Evolutionary conservation across 2,113 vertebrate genomes (phyloP).

Genomic region (Furnarius figulus): DNA sequence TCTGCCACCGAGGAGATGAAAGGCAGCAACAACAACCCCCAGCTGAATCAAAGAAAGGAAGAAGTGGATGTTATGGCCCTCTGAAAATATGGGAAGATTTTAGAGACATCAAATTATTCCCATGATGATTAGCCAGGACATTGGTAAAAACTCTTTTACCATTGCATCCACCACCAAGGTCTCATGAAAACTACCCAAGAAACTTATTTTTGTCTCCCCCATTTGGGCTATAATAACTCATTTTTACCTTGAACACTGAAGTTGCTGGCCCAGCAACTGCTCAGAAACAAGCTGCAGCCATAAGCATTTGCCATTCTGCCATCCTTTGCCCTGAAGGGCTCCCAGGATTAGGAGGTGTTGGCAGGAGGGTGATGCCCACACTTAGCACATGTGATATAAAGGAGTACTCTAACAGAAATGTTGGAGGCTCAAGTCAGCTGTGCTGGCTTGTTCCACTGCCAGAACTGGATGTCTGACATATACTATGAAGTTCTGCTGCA

Average conservation of each 20-base stretch:
- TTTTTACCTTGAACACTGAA: neutral
- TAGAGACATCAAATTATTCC: neutral
- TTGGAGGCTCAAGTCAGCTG: neutral
- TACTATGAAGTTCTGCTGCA: neutral
- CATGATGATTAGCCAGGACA: neutral
- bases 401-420: neutral
- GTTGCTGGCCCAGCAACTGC: neutral
- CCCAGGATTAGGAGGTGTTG: neutral
- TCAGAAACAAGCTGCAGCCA: neutral
- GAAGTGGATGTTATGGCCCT: neutral
- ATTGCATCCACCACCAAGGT: neutral
- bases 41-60: neutral
- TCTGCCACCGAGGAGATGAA: neutral
- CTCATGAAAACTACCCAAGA: neutral
- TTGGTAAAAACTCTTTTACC: neutral
- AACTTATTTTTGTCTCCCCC: neutral
- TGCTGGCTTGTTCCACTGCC: neutral
- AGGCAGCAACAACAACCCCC: neutral
- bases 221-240: neutral
- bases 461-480: neutral
- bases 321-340: neutral
- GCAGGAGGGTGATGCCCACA: neutral
- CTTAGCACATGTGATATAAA: rapidly evolving
- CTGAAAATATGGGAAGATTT: neutral
- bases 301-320: neutral